phyloP scores from a whole-genome alignment of 2,113 vertebrate species.

The Corynorhinus townsendii region DNA sequence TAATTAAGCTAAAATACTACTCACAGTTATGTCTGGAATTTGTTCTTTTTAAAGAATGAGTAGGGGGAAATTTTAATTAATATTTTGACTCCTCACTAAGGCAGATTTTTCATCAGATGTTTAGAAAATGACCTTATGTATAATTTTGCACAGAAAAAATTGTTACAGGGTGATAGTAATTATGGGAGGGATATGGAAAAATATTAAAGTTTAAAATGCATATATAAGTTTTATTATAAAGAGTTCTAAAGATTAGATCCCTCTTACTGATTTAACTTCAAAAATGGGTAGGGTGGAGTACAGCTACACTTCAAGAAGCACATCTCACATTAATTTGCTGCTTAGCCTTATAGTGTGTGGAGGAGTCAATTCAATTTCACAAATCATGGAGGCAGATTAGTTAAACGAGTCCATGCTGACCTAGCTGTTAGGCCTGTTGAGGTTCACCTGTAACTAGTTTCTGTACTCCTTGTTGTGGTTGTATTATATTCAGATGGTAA shows the following conservation, averaged over 20 bases:
- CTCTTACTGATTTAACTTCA: slow-evolving; percentile 27
- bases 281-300: not conserved
- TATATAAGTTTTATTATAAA: slow-evolving; percentile 12
- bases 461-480: not conserved
- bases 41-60: slow-evolving; percentile 10
- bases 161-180: not conserved
- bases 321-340: not conserved
- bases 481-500: not conserved
- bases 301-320: not conserved
- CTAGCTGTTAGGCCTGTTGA: not conserved
- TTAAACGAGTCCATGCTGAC: not conserved
- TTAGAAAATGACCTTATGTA: not conserved
- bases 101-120: not conserved
- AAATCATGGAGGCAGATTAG: not conserved
- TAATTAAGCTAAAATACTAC: slow-evolving; percentile 39
- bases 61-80: not conserved
- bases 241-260: not conserved
- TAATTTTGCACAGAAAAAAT: not conserved
- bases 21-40: not conserved
- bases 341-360: not conserved
- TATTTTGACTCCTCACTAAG: not conserved
- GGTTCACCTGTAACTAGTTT: not conserved
- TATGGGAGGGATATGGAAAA: not conserved
- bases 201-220: not conserved
- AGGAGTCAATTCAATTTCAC: not conserved